Base-by-base conservation (phyloP, 2,888 invertebrate genomes). In the Glyphotaelius pellucidus region DNA sequence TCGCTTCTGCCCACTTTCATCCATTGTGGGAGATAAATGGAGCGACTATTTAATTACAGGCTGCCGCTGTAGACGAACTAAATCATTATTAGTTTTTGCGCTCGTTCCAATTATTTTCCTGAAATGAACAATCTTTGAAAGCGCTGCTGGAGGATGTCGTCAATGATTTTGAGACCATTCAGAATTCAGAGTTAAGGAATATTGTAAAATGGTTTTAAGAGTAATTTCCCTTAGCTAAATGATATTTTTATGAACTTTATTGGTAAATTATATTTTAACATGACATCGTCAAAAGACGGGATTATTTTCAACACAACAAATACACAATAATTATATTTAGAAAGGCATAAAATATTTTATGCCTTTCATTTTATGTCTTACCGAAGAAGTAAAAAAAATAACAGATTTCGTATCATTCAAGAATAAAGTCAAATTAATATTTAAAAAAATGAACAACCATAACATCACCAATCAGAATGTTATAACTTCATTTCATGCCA, bases 1-100 rank as follows among this genome's bases (percentile, higher is more conserved):
- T 86, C 86, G 31, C 87, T 47, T 52, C 87, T 47, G 31, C 86
- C 86, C 86, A 86, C 86, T 86, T 42, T 42, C 52, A 31, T 87
- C 87, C 87, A 19, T 87, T 87, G 52, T 87, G n/a, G 67, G 52
- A 52, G 52, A 47, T 31, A 52, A 87, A 87, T 87, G 42, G 52
- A 11, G 52, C 52, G 87, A 87, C 87, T 84, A 31, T 84, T 32
- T 32, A 84, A 84, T 84, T 84, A 38, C 38, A 32, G 32, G 19
- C 32, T 1, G 67, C 67, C n/a, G 67, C n/a, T 67, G n/a, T 67
- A 67, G 25, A 67, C 67, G 67, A 67, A 67, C 25, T 67, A 67
- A 67, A 67, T 67, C 67, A 67, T 67, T 67, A n/a, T 67, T 67
- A 67, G 25, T 67, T 67, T 67, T 67, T 67, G n/a, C 67, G 67